These are phyloP conservation scores for Puffinus mauretanicus DNA, from an alignment of 2,113 vertebrate species.

Conservation along the genomic window DNA sequence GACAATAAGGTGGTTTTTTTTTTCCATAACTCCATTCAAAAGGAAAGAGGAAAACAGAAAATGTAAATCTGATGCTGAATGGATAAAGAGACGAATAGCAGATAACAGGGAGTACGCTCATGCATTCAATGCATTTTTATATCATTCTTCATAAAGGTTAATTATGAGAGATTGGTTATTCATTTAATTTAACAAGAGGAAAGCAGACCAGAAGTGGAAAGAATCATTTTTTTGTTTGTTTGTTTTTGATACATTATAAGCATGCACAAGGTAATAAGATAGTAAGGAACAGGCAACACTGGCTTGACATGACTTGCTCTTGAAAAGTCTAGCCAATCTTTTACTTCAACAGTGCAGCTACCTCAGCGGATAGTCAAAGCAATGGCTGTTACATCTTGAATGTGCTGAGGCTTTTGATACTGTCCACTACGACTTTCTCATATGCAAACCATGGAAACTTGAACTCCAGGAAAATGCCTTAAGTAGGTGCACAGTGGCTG, in stretches of 20 bases:
- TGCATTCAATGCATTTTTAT: not conserved
- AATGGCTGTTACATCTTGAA: not conserved
- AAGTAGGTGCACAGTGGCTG: not conserved
- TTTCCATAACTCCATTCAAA: not conserved
- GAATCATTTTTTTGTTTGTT: not conserved
- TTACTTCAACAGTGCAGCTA: not conserved
- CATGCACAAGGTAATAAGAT: not conserved
- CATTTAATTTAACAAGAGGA: not conserved
- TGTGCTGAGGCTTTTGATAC: not conserved
- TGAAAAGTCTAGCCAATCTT: not conserved
- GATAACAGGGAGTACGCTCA: not conserved
- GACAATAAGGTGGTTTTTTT: not conserved
- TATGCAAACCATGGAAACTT: not conserved
- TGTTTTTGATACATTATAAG: not conserved
- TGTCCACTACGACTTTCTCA: rapidly evolving
- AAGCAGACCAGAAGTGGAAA: not conserved
- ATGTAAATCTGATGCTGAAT: not conserved
- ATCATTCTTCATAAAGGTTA: not conserved
- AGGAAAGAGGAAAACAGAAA: not conserved
- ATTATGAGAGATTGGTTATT: not conserved
- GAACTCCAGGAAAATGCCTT: not conserved
- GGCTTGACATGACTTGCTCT: not conserved
- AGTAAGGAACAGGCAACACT: not conserved
- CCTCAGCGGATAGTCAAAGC: not conserved
- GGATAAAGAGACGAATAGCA: not conserved